Conservation (phyloP, 2,113 vertebrate species). For the Sorex araneus region DNA sequence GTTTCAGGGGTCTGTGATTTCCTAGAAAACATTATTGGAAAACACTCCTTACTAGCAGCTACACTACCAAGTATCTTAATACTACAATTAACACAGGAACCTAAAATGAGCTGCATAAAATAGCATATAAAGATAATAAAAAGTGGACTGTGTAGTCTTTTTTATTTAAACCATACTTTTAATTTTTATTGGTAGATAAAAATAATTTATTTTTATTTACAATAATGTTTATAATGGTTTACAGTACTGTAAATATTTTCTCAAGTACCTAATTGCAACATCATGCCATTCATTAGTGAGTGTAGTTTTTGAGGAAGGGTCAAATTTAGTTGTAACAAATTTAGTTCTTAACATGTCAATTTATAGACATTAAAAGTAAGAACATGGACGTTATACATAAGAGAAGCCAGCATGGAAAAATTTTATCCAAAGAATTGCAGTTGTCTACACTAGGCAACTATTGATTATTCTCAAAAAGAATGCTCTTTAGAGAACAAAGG, state of each 20-base stretch:
- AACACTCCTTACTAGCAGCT: constrained; percentile 48
- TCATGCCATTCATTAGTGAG: too few species aligned
- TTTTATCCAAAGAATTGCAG: too few species aligned
- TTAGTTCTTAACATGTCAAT: neutral
- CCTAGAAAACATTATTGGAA: constrained; percentile 38
- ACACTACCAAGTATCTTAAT: constrained; percentile 32
- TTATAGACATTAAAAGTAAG: neutral
- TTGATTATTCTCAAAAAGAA: neutral
- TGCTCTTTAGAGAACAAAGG: constrained; percentile 14
- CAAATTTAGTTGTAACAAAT: too few species aligned
- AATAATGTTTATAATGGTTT: too few species aligned
- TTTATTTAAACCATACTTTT: too few species aligned
- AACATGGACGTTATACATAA: neutral
- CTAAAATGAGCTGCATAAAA: constrained; percentile 24
- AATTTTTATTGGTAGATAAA: too few species aligned
- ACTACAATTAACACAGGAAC: constrained; percentile 24
- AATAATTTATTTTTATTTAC: too few species aligned
- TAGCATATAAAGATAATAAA: constrained; percentile 29
- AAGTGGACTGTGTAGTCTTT: neutral
- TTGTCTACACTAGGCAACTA: neutral
- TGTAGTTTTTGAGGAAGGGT: too few species aligned
- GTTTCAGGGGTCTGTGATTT: constrained; percentile 47
- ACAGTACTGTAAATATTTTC: too few species aligned
- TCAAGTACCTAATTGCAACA: too few species aligned
- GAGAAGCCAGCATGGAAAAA: too few species aligned